A percentile compares a stretch with the other conserved stretches of the same genome.
Evolutionary conservation across 2,797 vertebrate genomes (phyloP).

Genomic region (Epinephelus coioides): DNA sequence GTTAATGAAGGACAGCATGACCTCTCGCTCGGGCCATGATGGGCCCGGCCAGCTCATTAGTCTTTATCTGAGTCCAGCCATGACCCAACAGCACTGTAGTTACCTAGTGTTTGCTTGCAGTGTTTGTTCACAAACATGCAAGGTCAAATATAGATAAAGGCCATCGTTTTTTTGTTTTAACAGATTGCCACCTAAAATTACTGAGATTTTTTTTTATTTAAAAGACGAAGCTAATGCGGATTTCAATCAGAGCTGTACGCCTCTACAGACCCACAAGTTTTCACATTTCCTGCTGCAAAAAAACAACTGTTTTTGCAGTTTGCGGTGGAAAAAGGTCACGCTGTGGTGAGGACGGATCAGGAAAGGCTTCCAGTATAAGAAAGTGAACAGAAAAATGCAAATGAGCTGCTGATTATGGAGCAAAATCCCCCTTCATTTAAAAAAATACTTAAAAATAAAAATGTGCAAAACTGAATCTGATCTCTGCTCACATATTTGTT

Average conservation of each 20-base stretch:
- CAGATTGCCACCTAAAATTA: background rate
- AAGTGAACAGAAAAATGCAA: slow-evolving; percentile 15
- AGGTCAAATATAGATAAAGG: slow-evolving; percentile 14
- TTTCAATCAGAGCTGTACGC: background rate
- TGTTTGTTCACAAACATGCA: slow-evolving; percentile 7
- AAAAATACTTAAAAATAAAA: background rate
- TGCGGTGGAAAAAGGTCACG: background rate
- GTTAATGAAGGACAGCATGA: slow-evolving; percentile 71
- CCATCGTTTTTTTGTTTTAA: background rate
- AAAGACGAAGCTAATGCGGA: background rate
- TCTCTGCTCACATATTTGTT: background rate
- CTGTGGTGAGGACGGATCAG: background rate
- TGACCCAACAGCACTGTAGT: slow-evolving; percentile 21
- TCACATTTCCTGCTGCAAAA: slow-evolving; percentile 1
- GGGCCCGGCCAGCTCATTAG: slow-evolving; percentile 40
- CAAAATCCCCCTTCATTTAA: background rate
- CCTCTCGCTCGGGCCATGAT: slow-evolving; percentile 43
- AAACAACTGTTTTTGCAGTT: background rate
- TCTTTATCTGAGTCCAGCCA: slow-evolving; percentile 28
- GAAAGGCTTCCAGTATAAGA: background rate
- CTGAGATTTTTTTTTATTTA: background rate
- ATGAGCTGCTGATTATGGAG: background rate
- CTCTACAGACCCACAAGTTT: background rate
- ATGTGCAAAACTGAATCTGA: background rate
- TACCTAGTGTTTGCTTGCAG: slow-evolving; percentile 1